Percentiles rank a stretch among this genome's conserved stretches.
These are phyloP conservation scores for Schrankia costaestrigalis DNA, from an alignment of 2,888 invertebrate species.

Conservation along the genomic window DNA sequence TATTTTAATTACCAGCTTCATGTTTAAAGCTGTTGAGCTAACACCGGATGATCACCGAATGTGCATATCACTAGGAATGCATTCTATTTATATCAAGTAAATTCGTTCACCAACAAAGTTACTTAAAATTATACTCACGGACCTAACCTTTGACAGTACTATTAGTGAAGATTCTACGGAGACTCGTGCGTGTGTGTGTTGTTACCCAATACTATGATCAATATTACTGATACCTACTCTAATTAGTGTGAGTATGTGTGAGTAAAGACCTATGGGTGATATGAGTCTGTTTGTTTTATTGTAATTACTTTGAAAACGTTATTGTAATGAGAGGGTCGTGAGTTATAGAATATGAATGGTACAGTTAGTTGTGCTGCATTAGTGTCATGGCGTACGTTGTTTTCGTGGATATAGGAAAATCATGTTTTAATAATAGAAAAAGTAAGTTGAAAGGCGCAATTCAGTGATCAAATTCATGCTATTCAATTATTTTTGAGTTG, in stretches of 20 bases:
- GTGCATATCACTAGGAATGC: conserved; percentile 46
- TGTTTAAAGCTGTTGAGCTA: conserved; percentile 58
- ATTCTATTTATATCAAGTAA: conserved; percentile 74
- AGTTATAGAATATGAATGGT: neutral
- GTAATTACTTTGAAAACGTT: too few relatives aligned
- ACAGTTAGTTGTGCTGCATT: conserved; percentile 1
- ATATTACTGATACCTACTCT: conserved; percentile 63
- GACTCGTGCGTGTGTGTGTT: conserved; percentile 40
- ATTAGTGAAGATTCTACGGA: conserved; percentile 32
- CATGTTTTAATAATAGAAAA: too few relatives aligned
- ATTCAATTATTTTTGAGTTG: too few relatives aligned
- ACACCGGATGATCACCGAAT: conserved; percentile 56
- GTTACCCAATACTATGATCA: conserved; percentile 63
- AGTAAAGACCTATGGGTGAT: conserved; percentile 33
- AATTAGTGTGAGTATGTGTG: conserved; percentile 51
- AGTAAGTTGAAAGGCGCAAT: too few relatives aligned
- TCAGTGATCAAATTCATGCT: too few relatives aligned
- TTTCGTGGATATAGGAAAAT: too few relatives aligned
- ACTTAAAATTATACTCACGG: conserved; percentile 64
- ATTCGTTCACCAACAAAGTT: conserved; percentile 66
- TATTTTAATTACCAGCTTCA: conserved; percentile 69
- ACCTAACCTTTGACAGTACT: conserved; percentile 71
- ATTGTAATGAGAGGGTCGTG: conserved; percentile 3
- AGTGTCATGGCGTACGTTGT: neutral
- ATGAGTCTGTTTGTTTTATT: conserved; percentile 34